Evolutionary conservation across 2,888 invertebrate species (phyloP).

Genomic region (Chloroclystis v-ata): DNA sequence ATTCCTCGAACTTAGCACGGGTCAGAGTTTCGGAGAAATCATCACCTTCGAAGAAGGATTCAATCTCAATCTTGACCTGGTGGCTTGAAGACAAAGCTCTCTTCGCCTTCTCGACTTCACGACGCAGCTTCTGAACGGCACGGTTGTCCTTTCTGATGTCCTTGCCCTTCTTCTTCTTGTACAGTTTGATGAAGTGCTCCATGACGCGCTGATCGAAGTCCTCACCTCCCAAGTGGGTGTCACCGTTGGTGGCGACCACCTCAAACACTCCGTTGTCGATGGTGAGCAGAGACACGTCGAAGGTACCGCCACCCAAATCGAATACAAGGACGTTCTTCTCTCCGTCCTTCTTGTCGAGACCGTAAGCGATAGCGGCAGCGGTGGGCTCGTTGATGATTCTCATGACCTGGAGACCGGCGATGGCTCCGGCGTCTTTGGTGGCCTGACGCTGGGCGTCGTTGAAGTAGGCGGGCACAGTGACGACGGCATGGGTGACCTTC

Average conservation of each 20-base stretch:
- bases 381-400: constrained; percentile 99
- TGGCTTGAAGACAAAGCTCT: constrained; percentile 95
- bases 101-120: constrained; percentile 99
- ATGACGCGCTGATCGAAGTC: constrained; percentile 99
- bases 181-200: constrained; percentile 99
- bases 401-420: constrained; percentile 94
- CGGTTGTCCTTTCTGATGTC: constrained; percentile 96
- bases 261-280: constrained; percentile 99
- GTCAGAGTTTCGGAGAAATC: constrained; percentile 99
- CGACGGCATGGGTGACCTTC: constrained; percentile 87
- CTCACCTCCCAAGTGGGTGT: constrained; percentile 98
- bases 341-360: constrained; percentile 96
- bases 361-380: constrained; percentile 97
- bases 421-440: constrained; percentile 98
- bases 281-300: constrained; percentile 98
- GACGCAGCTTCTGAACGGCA: constrained; percentile 96
- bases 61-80: constrained; percentile 98
- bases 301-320: constrained; percentile 99
- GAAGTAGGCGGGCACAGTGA: constrained; percentile 98
- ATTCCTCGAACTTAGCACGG: constrained; percentile 98
- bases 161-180: constrained; percentile 99
- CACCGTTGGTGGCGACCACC: constrained; percentile 94
- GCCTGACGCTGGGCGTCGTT: constrained; percentile 99
- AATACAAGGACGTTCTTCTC: constrained; percentile 99
- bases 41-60: constrained; percentile 98